phyloP scores from a whole-genome alignment of 2,888 invertebrate genomes.

The Platynereis dumerilii region DNA sequence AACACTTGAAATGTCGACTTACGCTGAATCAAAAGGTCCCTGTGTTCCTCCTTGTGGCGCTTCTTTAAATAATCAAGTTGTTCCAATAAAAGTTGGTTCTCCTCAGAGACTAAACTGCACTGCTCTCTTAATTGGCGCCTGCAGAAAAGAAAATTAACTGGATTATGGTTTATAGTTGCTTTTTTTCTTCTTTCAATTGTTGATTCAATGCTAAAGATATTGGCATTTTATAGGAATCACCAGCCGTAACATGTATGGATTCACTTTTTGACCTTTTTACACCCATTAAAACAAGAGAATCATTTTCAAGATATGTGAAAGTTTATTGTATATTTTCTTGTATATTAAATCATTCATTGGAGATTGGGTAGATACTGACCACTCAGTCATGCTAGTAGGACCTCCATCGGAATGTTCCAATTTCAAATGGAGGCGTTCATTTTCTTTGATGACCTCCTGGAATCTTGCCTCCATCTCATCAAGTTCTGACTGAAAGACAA shows the following conservation, averaged over 20 bases:
- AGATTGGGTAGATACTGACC: no score
- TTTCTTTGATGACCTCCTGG: constrained; percentile 54
- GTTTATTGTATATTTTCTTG: no score
- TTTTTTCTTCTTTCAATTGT: no score
- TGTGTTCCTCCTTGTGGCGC: constrained; percentile 55
- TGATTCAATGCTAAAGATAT: no score
- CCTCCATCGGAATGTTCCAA: constrained; percentile 43
- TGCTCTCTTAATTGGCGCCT: constrained; percentile 61
- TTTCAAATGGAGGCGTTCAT: constrained; percentile 48
- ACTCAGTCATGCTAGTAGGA: constrained; percentile 49
- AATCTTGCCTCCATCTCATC: constrained; percentile 43
- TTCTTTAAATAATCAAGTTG: constrained; percentile 58
- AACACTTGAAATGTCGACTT: no score
- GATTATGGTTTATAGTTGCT: no score
- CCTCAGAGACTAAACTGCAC: constrained; percentile 61
- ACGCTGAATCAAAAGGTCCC: constrained; percentile 40
- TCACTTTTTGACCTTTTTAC: no score
- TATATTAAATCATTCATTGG: no score
- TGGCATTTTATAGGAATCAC: no score
- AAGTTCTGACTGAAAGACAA: constrained; percentile 44
- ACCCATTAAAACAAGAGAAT: no score
- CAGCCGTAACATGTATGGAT: no score
- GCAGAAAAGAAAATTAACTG: constrained; percentile 3
- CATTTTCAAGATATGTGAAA: no score
- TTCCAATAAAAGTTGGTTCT: constrained; percentile 61